Base-by-base conservation (phyloP, 2,113 vertebrate genomes). In the Gracilinanus agilis region DNA sequence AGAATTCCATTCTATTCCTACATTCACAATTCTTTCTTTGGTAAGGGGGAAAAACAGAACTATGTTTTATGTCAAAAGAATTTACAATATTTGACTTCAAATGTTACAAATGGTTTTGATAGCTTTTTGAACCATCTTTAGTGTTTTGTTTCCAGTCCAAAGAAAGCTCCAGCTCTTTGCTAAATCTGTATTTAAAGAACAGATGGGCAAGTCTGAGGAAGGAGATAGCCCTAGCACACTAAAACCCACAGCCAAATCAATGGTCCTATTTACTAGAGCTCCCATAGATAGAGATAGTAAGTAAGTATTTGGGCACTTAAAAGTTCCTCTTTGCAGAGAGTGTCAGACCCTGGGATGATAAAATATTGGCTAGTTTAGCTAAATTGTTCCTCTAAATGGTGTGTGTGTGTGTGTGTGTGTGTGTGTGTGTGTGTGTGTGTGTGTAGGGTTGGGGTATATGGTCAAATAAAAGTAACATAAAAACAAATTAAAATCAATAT, bases 111-210 rank as follows among this genome's bases (percentile, higher is more conserved):
- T 1, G 44, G 55, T 23, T 89, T 24, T 7, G 13, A 12, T 27
- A 44, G 58, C 3, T 13, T 49, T 91, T 89, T 24, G 55, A 29
- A 44, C 6, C 40, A 55, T 25, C 88, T 89, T 83, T 83, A 6
- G 25, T 0, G 0, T 24, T 67, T 24, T 88, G 58, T n/a, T 92
- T 91, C 90, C 83, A 34, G 29, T 83, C 94, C 90, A 55, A 44
- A 44, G 83, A 91, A 53, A 11, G 58, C 83, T 91, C 95, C 96
- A 95, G 89, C 96, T 90, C 91, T 92, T 89, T n/a, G 13, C 93
- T 93, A 95, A 91, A 88, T 55, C 94, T 91, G 94, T n/a, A 44
- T 88, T 56, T 95, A 56, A 94, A 55, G 44, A 90, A 93, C 97
- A 97, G 97, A 95, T 75, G 93, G 96, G 55, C 89, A 2, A 56